Base-by-base conservation (phyloP, 1,140 invertebrate species). In the Chrysomallon squamiferum region DNA sequence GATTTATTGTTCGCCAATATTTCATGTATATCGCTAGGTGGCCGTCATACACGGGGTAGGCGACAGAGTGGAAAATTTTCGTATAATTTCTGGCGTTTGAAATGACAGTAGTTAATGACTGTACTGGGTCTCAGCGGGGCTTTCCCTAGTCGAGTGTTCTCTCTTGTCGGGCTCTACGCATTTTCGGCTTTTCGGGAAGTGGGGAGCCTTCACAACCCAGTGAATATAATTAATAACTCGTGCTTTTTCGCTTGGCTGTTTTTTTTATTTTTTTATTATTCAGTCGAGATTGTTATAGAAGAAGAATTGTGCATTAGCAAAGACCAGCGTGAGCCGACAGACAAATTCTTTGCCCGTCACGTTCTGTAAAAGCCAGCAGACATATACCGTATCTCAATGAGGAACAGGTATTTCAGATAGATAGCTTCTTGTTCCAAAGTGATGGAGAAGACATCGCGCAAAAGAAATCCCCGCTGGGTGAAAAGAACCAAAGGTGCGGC, bases 171-270 rank as follows among this genome's bases (percentile, higher is more conserved):
- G 22, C 50, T 25, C 29, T 30, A 25, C 50, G 3, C 50, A 27
- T 20, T 27, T 30, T 54, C 50, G 22, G 22, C 50, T 25, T 30
- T 54, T 25, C 22, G 22, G 50, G 50, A 54, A 54, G 22, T 25
- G 22, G 50, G 50, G 29, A 25, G 29, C 18, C 50, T 54, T 54
- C 50, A 54, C 50, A 54, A 20, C 50, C 25, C 50, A 25, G 22
- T 54, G 50, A 54, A 54, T 54, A 54, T 54, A 54, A 54, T 54
- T 54, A 54, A 54, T 54, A 54, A 54, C 50, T 54, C 50, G 50
- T 54, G 50, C 50, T 54, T 54, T 54, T 54, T 54, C 50, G 50
- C 50, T 27, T 54, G 50, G 29, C 50, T 54, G 50, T 54, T 54
- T 30, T 2, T 54, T 27, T n/a, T n/a, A n/a, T n/a, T n/a, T n/a